Base-by-base conservation (phyloP, 2,113 vertebrate genomes). In the Desmodus rotundus region DNA sequence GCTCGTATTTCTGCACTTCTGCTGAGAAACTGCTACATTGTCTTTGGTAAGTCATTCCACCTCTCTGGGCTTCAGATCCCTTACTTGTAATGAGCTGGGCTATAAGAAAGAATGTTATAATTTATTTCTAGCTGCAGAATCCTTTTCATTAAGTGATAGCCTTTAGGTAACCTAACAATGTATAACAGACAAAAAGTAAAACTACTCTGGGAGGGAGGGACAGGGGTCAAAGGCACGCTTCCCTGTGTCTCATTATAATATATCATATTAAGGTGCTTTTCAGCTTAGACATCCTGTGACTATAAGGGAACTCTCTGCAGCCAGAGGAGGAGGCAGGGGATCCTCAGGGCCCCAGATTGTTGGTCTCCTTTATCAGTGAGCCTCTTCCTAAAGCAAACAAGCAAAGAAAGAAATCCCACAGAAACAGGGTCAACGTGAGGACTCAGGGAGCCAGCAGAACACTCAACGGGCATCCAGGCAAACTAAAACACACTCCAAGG, bases 401-500 rank as follows among this genome's bases (percentile, higher is more conserved):
- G 83, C 84, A 83, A 95, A 96, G 81, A 94, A 97, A 95, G 76
- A 96, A 98, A 98, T 98, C 93, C 94, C 97, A 97, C 73, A 97
- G 96, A 96, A 97, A 96, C 91, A 24, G 65, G 88, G 96, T 65
- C 26, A 19, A 95, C 67, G 47, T 96, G 93, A 96, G 95, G 85
- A 92, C 94, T 94, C 72, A 52, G 58, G 90, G 81, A 95, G 93
- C 80, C 47, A 12, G 43, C 52, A 58, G 95, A 96, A 85, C 43
- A 73, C 47, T 90, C 93, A 58, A 8, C 33, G 68, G 68, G 93
- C 45, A 56, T 96, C 56, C 96, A 95, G 81, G 94, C 95, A 82
- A 96, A 97, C 91, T 94, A 86, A 96, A 98, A 97, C 95, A 96
- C 94, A 96, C 96, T 96, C 97, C 95, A 78, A 95, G 95, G 97